Base-by-base conservation (phyloP, 2,797 vertebrate genomes). In the Pangasius djambal region DNA sequence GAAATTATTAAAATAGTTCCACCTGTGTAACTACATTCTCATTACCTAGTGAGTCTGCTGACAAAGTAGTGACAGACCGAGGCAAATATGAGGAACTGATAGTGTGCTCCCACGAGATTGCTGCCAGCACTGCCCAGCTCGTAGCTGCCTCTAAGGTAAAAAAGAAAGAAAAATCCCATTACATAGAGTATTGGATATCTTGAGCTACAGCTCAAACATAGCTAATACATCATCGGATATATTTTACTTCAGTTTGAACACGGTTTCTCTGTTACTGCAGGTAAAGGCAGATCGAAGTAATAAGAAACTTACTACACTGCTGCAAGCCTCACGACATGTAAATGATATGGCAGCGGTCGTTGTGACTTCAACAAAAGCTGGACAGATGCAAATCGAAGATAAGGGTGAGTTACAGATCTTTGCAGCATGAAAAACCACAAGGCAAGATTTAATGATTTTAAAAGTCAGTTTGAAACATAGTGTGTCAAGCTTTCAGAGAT, bases 81-180 rank as follows among this genome's bases (percentile, higher is more conserved):
- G 98, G 99, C 7, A 97, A 97, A 0, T 99, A 98, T 0, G 98
- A 99, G 95, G 98, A 99, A 92, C 96, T 99, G 74, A 98, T 99
- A 91, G 99, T 97, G 44, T 99, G 97, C 59, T 99, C 98, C 0
- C 97, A 97, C 13, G 99, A 99, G 95, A 99, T 99, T 0, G 98
- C 98, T 0, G 99, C 96, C 8, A 99, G 98, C 94, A 99, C 99
- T 0, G 99, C 98, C 0, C 99, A 99, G 92, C 96, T 99, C 1
- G 98, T 99, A 34, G 98, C 98, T 10, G 98, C 98, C 31, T 99
- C 99, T 13, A 99, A 99, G 97, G 99, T 99, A 83, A 79, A 83
- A 83, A 18, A 28, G 2, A 25, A 48, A 2, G 7, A 37, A 81
- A 57, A 57, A 0, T 65, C 44, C 15, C 2, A 18, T 2, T 57